Conservation (phyloP, 2,113 vertebrate species). For the Fregata magnificens region DNA sequence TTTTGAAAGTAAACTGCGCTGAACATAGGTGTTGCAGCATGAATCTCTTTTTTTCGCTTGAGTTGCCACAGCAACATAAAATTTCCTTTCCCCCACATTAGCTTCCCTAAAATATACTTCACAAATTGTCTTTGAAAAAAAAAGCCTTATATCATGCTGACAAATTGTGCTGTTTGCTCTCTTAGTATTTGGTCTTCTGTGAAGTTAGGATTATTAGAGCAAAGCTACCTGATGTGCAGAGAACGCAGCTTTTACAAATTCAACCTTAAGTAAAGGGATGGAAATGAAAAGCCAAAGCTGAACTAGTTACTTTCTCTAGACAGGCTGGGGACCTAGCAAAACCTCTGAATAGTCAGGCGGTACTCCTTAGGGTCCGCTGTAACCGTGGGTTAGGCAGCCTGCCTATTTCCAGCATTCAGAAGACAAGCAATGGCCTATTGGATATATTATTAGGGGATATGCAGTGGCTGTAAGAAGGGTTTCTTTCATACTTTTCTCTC, state of each 20-base stretch:
- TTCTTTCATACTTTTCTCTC: neutral
- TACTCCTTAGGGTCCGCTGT: rapidly evolving
- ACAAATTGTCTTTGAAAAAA: constrained; percentile 4
- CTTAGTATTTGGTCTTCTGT: constrained; percentile 26
- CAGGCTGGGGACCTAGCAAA: neutral
- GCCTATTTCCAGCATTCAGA: neutral
- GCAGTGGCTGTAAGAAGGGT: neutral
- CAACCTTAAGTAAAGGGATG: neutral
- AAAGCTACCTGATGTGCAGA: neutral
- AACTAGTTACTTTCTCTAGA: neutral
- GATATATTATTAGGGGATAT: neutral
- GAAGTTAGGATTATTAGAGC: neutral
- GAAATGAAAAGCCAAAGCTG: neutral
- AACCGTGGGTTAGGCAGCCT: neutral
- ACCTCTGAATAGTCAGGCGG: neutral
- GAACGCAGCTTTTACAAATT: neutral
- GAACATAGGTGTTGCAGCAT: constrained; percentile 2
- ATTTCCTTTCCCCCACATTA: constrained; percentile 35
- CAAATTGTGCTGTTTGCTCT: constrained; percentile 11
- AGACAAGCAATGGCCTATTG: neutral
- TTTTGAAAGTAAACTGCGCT: constrained; percentile 54
- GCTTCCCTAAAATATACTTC: constrained; percentile 53
- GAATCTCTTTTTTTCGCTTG: neutral
- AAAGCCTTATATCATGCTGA: neutral
- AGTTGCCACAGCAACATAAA: constrained; percentile 71